Evolutionary conservation across 2,888 invertebrate genomes (phyloP), one percentile per base, ranked within the genome.

Genomic region (Trachelus iudaicus): DNA sequence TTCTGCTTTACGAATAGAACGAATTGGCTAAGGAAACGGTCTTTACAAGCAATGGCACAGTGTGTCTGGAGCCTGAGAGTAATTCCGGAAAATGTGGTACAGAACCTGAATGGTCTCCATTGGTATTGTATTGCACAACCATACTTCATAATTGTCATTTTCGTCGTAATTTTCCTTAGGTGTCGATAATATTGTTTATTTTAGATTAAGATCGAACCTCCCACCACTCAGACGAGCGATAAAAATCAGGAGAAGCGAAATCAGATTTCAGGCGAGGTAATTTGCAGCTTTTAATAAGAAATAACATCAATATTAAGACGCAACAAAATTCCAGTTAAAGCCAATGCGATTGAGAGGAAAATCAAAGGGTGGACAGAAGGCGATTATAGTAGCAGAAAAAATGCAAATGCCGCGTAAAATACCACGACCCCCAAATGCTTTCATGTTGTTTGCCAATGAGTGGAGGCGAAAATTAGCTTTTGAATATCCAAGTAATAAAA

Each of bases 381-480:
- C 73, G 15, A 73, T 79, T 74, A n/a, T 40, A 76, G 73, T 73
- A 73, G 12, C 34, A 15, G 76, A 78, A 4, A 78, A 76, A 33
- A 34, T 68, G 68, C 69, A 56, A 68, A 82, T 73, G 73, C 77
- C 78, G 69, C 85, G 83, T 74, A 91, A 91, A 85, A 91, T 92
- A 77, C 91, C 91, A 13, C 89, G 92, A 76, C 93, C 93, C 11
- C 92, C 92, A 1, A 93, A 92, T 86, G 93, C 93, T 4, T 93
- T 93, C 85, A 93, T 93, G 93, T 91, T 93, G 76, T 93, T 93
- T 86, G 92, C 93, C 2, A 92, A 92, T 82, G 92, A 93, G 83
- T 92, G 92, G 92, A 89, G 93, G 69, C 89, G 91, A 77, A 92
- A 92, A 84, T 83, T 93, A 73, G 91, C 92, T 9, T 83, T 87